phyloP scores from a whole-genome alignment of 2,888 invertebrate species.

The Atrina japonica region DNA sequence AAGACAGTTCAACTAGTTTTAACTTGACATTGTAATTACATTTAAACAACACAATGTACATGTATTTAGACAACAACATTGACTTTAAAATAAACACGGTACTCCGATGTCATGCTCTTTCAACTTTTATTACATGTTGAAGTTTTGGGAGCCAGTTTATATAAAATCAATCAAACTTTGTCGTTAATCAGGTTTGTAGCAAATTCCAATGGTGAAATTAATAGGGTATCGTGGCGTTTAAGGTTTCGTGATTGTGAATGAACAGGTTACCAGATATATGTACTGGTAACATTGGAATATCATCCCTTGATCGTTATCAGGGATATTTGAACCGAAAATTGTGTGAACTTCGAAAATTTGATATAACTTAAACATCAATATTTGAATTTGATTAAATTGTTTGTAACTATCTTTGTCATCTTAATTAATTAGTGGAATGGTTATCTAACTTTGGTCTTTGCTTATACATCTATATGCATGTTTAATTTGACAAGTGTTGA shows the following conservation, averaged over 20 bases:
- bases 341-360: conserved; percentile 32
- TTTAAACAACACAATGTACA: too few species aligned
- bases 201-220: conserved; percentile 23
- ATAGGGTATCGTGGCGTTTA: conserved; percentile 7
- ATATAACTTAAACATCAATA: conserved; percentile 29
- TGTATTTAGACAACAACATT: too few species aligned
- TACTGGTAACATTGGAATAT: conserved; percentile 17
- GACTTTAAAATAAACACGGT: too few species aligned
- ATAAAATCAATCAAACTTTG: too few species aligned
- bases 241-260: conserved; percentile 18
- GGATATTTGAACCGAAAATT: conserved; percentile 21
- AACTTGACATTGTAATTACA: too few species aligned
- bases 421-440: conserved; percentile 26
- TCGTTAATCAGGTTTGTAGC: neutral
- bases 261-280: neutral
- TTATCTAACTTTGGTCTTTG: neutral
- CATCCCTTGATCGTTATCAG: conserved; percentile 20
- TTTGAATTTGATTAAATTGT: conserved; percentile 34
- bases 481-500: conserved; percentile 16
- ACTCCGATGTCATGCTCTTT: too few species aligned
- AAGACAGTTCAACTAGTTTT: too few species aligned
- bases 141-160: too few species aligned
- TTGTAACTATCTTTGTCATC: conserved; percentile 25
- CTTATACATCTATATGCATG: conserved; percentile 6
- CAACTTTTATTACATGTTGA: too few species aligned